These are phyloP conservation scores for Halictus ligatus DNA, from an alignment of 2,888 invertebrate genomes.

Conservation along the genomic window DNA sequence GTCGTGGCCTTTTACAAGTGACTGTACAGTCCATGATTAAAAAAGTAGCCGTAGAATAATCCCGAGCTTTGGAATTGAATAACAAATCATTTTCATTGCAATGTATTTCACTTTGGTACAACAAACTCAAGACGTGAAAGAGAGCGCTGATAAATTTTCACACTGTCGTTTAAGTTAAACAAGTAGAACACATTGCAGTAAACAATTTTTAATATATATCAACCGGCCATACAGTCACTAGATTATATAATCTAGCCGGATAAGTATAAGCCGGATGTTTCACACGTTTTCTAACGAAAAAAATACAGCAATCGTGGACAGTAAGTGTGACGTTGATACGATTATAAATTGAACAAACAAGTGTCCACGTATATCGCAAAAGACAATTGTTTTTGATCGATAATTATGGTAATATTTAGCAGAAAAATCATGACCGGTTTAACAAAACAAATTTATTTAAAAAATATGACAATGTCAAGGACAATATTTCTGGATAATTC, in stretches of 20 bases:
- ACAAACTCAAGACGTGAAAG: neutral
- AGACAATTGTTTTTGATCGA: neutral
- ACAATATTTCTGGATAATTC: slow-evolving; percentile 31
- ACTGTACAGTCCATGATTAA: neutral
- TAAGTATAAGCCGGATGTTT: neutral
- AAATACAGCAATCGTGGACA: neutral
- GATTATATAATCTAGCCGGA: too few relatives aligned
- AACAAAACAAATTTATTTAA: neutral
- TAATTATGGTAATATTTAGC: neutral
- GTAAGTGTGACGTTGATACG: neutral
- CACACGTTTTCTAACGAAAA: neutral
- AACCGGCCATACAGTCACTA: neutral
- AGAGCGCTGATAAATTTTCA: neutral
- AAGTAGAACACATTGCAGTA: neutral
- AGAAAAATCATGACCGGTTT: neutral
- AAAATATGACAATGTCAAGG: neutral
- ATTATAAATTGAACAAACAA: neutral
- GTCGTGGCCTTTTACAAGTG: neutral
- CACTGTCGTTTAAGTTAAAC: neutral
- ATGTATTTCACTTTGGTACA: neutral
- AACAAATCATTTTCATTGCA: neutral
- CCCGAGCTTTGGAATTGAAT: neutral
- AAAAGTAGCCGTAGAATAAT: neutral
- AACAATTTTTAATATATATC: neutral
- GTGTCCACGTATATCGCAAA: neutral